Base-by-base conservation (phyloP, 2,113 vertebrate species). In the Sebastes fasciatus region DNA sequence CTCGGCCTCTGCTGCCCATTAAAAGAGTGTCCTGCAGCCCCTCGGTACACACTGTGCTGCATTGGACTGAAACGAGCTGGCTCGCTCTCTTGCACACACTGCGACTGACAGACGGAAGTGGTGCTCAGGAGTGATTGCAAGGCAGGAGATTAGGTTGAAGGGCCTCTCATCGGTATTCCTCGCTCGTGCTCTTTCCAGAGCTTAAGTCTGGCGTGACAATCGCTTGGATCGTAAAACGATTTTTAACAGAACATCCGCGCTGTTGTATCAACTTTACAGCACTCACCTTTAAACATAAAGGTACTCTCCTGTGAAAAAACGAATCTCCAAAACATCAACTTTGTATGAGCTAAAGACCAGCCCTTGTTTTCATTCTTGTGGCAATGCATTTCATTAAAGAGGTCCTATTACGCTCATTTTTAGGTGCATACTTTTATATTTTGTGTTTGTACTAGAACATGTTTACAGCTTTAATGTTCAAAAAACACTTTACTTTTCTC, bases 21-120 rank as follows among this genome's bases (percentile, higher is more conserved):
- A 91, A 89, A 90, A 86, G 80, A 92, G 87, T 90, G 86, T 93
- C 81, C 89, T 83, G 82, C 79, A 80, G 72, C 67, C 48, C 34
- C 43, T 21, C 63, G n/a, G 13, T 51, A 51, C 73, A 57, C 77
- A 46, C 81, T 54, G 45, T 70, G 62, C 78, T 74, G 80, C 79
- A 79, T n/a, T 51, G 70, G 73, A 42, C 61, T 42, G n/a, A 79
- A 51, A 80, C 12, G 6, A 73, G 69, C 86, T 71, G 68, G 63
- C 46, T 77, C 1, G 12, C 74, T 86, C 73, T 76, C 68, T 52
- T 4, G 2, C 79, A 65, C 77, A 19, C 55, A 52, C 61, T 64
- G 58, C 13, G 11, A 55, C 77, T 75, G 90, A 83, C 82, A 82
- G 81, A 65, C 51, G 11, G 79, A 77, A 84, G 85, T 85, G 82